Evolutionary conservation across 2,113 vertebrate species (phyloP), one percentile per base, ranked within the genome.

Genomic region (Hippocampus zosterae): DNA sequence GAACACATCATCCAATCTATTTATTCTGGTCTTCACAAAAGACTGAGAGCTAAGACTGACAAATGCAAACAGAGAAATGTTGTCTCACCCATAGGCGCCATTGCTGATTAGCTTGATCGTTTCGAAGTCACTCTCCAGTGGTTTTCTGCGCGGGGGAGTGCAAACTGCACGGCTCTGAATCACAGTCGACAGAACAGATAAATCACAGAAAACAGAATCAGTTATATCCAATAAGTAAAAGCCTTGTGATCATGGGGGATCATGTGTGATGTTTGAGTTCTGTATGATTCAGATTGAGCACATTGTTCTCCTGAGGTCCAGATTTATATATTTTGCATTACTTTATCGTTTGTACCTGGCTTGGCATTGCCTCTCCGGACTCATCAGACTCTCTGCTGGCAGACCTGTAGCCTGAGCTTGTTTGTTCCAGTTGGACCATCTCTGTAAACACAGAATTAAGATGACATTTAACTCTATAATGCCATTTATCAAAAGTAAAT

Each of bases 41-140:
- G 29, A 64, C 40, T 37, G 33, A 37, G 33, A 37, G 59, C 72
- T 23, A 5, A 83, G 77, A 69, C 70, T 69, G 67, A 41, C 1
- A 5, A 65, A 72, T 0, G 3, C 56, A 60, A 75, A 84, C 59
- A 77, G 73, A 74, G 61, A 53, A 29, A 50, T 71, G 57, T 63
- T 65, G 69, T 71, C 61, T 94, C 90, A 98, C 96, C 96, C 96
- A 0, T 98, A 98, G 63, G 96, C 96, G 3, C 96, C 96, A 0
- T 98, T 98, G 88, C 96, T 98, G 87, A 98, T 97, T 59, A 98
- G 91, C 72, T 98, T 98, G 89, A 96, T 93, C 41, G 94, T 96
- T 81, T 98, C 95, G 5, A 98, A 98, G 88, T 98, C 96, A 0
- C 84, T 94, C 87, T 98, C 96, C 0, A 94, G 91, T 0, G 96